A percentile compares a stretch with the other conserved stretches of the same genome.
phyloP scores from a whole-genome alignment of 2,797 vertebrate genomes.

The Esox lucius region DNA sequence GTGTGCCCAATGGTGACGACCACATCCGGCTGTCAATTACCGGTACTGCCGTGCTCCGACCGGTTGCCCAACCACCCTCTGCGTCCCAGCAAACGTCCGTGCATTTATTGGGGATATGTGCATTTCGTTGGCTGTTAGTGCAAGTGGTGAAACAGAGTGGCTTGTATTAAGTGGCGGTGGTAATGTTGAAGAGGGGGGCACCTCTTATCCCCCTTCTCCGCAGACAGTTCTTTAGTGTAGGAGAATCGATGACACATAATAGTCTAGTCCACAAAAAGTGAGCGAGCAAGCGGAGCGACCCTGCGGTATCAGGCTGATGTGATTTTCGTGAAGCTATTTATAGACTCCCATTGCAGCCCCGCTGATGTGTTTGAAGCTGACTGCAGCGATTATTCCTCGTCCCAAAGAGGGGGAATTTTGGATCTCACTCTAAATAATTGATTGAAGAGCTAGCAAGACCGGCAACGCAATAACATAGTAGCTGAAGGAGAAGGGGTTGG shows the following conservation, averaged over 20 bases:
- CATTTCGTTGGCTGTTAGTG: background rate
- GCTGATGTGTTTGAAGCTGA: conserved; percentile 58
- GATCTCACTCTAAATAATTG: conserved; percentile 58
- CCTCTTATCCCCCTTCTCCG: conserved; percentile 34
- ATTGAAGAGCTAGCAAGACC: conserved; percentile 32
- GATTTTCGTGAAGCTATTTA: conserved; percentile 72
- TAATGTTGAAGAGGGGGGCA: conserved; percentile 5
- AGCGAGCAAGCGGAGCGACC: conserved; percentile 49
- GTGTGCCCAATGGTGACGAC: background rate
- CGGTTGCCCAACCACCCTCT: background rate
- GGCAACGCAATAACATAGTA: background rate
- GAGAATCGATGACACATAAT: conserved; percentile 72
- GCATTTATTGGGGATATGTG: background rate
- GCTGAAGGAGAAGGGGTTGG: background rate
- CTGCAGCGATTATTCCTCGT: conserved; percentile 57
- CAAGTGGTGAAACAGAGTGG: background rate
- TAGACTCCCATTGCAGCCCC: conserved; percentile 65
- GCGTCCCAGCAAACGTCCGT: background rate
- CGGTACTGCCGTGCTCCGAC: conserved; percentile 20
- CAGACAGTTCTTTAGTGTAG: conserved; percentile 41
- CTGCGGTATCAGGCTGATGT: conserved; percentile 70
- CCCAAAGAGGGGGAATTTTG: conserved; percentile 49
- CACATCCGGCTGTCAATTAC: conserved; percentile 14
- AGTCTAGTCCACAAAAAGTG: conserved; percentile 39
- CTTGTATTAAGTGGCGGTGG: conserved; percentile 6